A percentile compares a stretch with the other conserved stretches of the same genome.
Evolutionary conservation across 2,797 vertebrate genomes (phyloP).

Genomic region (Eleutherodactylus coqui): DNA sequence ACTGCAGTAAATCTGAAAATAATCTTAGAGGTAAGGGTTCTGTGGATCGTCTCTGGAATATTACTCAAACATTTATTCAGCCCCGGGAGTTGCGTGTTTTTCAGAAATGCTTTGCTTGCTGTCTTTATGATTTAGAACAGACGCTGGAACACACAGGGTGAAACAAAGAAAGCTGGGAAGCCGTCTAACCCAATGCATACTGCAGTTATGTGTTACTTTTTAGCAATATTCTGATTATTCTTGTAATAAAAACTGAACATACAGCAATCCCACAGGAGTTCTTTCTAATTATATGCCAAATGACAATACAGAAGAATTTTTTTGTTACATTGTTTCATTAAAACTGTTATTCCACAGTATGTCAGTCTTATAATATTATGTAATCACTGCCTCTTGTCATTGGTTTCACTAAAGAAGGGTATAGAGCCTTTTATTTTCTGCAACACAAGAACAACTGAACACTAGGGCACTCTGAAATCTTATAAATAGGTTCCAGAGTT

Average conservation of each 20-base stretch:
- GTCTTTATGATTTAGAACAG: neutral
- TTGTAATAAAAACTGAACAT: slow-evolving; percentile 11
- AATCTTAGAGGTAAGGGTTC: neutral
- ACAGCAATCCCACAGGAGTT: neutral
- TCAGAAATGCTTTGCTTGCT: neutral
- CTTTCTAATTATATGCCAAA: neutral
- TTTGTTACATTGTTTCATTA: slow-evolving; percentile 12
- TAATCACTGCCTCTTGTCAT: slow-evolving; percentile 28
- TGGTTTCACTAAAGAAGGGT: neutral
- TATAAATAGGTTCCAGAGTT: neutral
- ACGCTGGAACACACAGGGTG: neutral
- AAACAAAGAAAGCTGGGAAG: neutral
- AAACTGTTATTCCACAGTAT: neutral
- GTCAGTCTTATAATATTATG: neutral
- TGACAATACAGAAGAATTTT: slow-evolving; percentile 48
- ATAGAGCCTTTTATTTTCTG: neutral
- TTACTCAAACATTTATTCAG: neutral
- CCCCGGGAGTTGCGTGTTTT: neutral
- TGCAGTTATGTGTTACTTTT: neutral
- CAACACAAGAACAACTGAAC: neutral
- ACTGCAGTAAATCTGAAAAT: neutral
- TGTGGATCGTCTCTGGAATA: neutral
- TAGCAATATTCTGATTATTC: neutral
- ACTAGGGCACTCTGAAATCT: neutral
- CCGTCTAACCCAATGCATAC: no score